Conservation (phyloP, 2,113 vertebrate genomes). For the Pseudolaguvia tuberculata region DNA sequence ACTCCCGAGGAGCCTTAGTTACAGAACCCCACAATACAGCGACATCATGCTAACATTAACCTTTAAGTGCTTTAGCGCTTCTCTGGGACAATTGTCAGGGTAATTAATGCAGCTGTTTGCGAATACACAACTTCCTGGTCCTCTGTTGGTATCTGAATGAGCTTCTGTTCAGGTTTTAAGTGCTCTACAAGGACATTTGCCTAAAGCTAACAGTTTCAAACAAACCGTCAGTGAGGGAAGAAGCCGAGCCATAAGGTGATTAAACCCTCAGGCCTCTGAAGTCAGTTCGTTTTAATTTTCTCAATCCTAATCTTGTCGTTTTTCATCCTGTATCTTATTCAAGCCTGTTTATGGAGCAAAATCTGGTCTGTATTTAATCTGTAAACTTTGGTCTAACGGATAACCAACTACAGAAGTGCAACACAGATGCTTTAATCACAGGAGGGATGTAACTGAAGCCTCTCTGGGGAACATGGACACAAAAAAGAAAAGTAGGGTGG, state of each 20-base stretch:
- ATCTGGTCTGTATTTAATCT: neutral
- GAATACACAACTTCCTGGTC: constrained; percentile 23
- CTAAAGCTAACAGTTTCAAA: neutral
- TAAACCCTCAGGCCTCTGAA: neutral
- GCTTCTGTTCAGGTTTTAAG: constrained; percentile 42
- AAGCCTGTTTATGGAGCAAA: neutral
- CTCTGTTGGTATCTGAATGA: neutral
- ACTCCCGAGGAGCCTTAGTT: neutral
- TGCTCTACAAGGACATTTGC: neutral
- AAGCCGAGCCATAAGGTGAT: neutral
- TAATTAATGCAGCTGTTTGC: neutral
- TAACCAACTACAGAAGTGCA: constrained; percentile 51
- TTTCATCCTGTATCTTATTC: neutral
- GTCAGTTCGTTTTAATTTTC: neutral
- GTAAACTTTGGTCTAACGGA: constrained; percentile 1
- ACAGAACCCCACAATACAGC: constrained; percentile 1
- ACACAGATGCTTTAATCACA: constrained; percentile 62
- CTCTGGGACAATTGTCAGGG: neutral
- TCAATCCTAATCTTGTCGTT: neutral
- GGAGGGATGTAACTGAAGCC: constrained; percentile 54
- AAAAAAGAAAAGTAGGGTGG: constrained; percentile 5
- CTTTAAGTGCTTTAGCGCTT: constrained; percentile 10
- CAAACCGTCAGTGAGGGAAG: neutral
- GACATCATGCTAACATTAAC: constrained; percentile 28
- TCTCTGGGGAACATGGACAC: constrained; percentile 53